Percentiles rank a stretch among this genome's conserved stretches.
Evolutionary conservation across 1,140 invertebrate genomes (phyloP).

Genomic region (Oryzaephilus surinamensis): DNA sequence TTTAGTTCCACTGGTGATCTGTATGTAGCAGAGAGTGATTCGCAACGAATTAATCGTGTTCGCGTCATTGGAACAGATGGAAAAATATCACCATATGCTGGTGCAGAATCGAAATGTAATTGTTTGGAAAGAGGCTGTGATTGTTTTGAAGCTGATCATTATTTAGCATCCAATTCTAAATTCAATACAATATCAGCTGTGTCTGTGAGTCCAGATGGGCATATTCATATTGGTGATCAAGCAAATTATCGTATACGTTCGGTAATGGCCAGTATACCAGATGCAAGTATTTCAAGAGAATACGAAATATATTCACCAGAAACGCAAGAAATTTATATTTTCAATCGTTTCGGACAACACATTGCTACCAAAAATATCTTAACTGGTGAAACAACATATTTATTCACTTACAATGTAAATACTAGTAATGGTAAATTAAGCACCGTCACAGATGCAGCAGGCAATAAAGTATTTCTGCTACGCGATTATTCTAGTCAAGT

Average conservation of each 20-base stretch:
- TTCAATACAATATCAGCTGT: constrained; percentile 92
- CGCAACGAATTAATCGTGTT: constrained; percentile 86
- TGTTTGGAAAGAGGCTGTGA: constrained; percentile 83
- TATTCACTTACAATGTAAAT: constrained; percentile 92
- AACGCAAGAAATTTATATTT: constrained; percentile 91
- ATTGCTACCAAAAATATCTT: constrained; percentile 85
- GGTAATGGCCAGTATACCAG: constrained; percentile 84
- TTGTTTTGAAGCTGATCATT: constrained; percentile 86
- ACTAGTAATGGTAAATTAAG: constrained; percentile 91
- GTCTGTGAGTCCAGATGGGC: constrained; percentile 85
- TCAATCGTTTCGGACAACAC: constrained; percentile 93
- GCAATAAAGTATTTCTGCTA: constrained; percentile 83
- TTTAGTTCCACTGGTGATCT: constrained; percentile 92
- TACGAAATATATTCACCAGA: constrained; percentile 94
- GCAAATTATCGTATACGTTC: constrained; percentile 84
- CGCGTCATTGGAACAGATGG: constrained; percentile 86
- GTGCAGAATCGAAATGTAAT: constrained; percentile 90
- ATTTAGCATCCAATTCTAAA: constrained; percentile 80
- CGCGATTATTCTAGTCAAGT: constrained; percentile 81
- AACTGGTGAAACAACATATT: constrained; percentile 82
- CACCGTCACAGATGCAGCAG: constrained; percentile 85
- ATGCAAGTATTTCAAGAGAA: constrained; percentile 68
- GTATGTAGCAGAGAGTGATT: constrained; percentile 91
- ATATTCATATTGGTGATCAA: constrained; percentile 90
- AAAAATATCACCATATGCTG: constrained; percentile 82